Evolutionary conservation across 2,113 vertebrate species (phyloP).

Genomic region (Planiliza haematocheilus): DNA sequence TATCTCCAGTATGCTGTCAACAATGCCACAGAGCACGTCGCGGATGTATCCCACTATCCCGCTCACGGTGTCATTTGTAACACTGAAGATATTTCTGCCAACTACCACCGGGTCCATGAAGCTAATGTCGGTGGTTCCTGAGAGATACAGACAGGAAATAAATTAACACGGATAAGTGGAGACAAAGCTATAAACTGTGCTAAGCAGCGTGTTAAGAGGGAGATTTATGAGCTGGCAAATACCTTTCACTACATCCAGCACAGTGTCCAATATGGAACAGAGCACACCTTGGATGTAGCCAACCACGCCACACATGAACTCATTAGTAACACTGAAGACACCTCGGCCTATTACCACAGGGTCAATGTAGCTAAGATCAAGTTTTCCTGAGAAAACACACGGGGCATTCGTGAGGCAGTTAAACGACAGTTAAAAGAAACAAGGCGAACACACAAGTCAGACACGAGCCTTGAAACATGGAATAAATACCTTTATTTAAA

Average conservation of each 20-base stretch:
- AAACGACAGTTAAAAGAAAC: conserved; percentile 15
- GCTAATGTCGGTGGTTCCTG: conserved; percentile 66
- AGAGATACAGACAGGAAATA: not conserved
- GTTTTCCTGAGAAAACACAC: conserved; percentile 54
- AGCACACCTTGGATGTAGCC: conserved; percentile 60
- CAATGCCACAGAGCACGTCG: conserved; percentile 38
- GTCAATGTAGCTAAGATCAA: conserved; percentile 67
- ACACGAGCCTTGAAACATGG: not conserved
- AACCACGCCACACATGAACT: conserved; percentile 42
- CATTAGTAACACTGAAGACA: conserved; percentile 53
- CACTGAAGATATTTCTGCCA: conserved; percentile 59
- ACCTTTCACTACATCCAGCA: conserved; percentile 68
- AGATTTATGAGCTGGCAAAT: conserved; percentile 9
- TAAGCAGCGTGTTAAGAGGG: not conserved
- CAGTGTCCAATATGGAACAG: conserved; percentile 59
- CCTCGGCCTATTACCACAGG: conserved; percentile 68
- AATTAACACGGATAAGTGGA: not conserved
- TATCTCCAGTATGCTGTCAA: conserved; percentile 58
- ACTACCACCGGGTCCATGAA: conserved; percentile 69
- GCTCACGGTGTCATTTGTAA: conserved; percentile 43
- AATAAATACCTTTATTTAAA: conserved; percentile 65
- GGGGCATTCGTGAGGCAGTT: not conserved
- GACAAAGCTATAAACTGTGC: not conserved
- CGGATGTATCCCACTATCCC: conserved; percentile 54
- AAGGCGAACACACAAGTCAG: not conserved